Conservation (phyloP, 2,113 vertebrate species). For the Paradoxurus hermaphroditus region DNA sequence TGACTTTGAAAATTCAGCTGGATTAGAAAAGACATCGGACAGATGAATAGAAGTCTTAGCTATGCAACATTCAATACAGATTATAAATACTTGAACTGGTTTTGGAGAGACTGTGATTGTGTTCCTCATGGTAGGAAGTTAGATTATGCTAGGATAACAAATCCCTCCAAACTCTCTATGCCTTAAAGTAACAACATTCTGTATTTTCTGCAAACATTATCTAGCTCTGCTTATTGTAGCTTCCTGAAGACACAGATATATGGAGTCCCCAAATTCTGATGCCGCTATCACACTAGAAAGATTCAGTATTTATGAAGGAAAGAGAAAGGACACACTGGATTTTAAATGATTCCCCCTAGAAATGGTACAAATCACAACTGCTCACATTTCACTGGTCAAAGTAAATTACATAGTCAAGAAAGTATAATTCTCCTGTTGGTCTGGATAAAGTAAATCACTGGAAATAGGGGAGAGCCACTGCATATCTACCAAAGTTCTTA, state of each 20-base stretch:
- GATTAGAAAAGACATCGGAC: neutral
- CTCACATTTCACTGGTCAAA: neutral
- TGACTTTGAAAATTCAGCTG: neutral
- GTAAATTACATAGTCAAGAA: neutral
- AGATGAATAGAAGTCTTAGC: neutral
- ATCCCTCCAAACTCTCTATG: neutral
- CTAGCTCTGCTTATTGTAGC: neutral
- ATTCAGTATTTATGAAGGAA: neutral
- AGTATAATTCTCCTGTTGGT: neutral
- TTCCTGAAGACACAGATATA: neutral
- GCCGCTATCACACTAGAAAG: neutral
- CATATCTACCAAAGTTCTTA: neutral
- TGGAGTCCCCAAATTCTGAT: neutral
- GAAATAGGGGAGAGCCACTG: neutral
- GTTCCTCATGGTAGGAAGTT: neutral
- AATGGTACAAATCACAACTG: neutral
- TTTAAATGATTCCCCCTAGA: neutral
- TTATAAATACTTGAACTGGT: neutral
- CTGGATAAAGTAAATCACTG: neutral
- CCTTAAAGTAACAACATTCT: neutral
- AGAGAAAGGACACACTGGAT: rapidly evolving
- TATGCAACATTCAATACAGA: neutral
- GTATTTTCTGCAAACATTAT: neutral
- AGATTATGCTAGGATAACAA: neutral
- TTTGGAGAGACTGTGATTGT: neutral